Evolutionary conservation across 2,888 invertebrate species (phyloP), one percentile per base, ranked within the genome.

Genomic region (Idaea dimidiata): DNA sequence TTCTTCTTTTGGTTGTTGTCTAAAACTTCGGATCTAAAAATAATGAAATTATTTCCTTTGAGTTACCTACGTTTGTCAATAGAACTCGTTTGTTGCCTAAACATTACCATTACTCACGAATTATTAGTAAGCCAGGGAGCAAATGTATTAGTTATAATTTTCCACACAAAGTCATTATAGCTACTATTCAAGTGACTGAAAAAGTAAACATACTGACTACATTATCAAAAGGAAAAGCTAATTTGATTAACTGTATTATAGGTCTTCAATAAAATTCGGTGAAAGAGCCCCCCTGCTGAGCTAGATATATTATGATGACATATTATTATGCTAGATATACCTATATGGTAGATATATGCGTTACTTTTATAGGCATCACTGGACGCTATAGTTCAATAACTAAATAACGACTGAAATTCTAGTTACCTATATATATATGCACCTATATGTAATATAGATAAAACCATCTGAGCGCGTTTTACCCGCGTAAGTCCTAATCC

Each of bases 1-100:
- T 91, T 91, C 72, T 90, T 93, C 79, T 94, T 94, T 72, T 94
- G 93, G 64, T 93, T 84, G 76, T 86, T 94, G 78, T 94, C 94
- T 90, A 94, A 87, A 76, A 94, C 93, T 80, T 94, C 94, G 80
- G 94, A 93, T 91, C 94, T 94, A 89, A 7, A 93, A 93, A 68
- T 58, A 76, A 43, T 2, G 43, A 14, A 8, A 43, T 43, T 43
- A 43, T 6, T 43, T 43, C 0, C 10, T 43, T 43, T 43, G 43
- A 43, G 43, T 43, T 43, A 10, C 43, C 43, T 43, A 43, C 14
- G 43, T 43, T 43, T 43, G 43, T 6, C 10, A 43, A 43, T 8
- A 8, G 8, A 43, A 43, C 14, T 43, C 3, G 43, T 43, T 43
- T 43, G 3, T 43, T 43, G 14, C 43, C 14, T 43, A 43, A 10